phyloP scores from a whole-genome alignment of 2,797 vertebrate genomes.

The Coregonus sp. region DNA sequence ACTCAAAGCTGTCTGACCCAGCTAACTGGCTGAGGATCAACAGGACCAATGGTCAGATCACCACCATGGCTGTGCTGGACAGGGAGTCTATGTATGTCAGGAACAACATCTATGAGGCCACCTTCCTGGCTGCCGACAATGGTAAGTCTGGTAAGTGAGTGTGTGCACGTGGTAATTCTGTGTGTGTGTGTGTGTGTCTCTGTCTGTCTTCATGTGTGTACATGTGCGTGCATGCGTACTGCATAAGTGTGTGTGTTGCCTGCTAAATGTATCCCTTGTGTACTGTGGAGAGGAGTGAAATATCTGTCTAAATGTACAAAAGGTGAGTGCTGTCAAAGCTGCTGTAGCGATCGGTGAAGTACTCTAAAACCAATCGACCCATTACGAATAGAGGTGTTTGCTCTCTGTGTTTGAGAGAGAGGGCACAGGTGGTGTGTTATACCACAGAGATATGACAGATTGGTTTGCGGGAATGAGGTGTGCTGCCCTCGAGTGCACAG shows the following conservation, averaged over 20 bases:
- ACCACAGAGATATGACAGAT: constrained; percentile 50
- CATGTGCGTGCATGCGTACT: background rate
- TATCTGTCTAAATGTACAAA: constrained; percentile 19
- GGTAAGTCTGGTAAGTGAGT: constrained; percentile 83
- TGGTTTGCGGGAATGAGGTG: constrained; percentile 14
- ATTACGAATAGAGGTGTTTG: constrained; percentile 42
- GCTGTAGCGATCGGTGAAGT: constrained; percentile 17
- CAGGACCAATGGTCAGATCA: constrained; percentile 93
- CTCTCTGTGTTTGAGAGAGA: constrained; percentile 42
- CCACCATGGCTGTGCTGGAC: constrained; percentile 90
- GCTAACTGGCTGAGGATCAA: constrained; percentile 97
- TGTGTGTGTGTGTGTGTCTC: constrained; percentile 2
- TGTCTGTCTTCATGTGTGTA: background rate
- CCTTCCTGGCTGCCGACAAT: constrained; percentile 95
- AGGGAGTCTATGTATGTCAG: constrained; percentile 92
- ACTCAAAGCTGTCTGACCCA: constrained; percentile 94
- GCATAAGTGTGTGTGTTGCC: background rate
- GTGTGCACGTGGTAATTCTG: background rate
- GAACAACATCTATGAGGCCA: constrained; percentile 95
- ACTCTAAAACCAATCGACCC: constrained; percentile 38
- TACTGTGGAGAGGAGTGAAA: background rate
- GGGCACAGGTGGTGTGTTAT: constrained; percentile 55
- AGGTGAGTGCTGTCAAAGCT: constrained; percentile 16
- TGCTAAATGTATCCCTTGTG: background rate
- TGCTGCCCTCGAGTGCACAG: constrained; percentile 53